Percentiles rank a stretch among this genome's conserved stretches.
Conservation (phyloP, 1,140 invertebrate genomes). For the Eueides isabella region DNA sequence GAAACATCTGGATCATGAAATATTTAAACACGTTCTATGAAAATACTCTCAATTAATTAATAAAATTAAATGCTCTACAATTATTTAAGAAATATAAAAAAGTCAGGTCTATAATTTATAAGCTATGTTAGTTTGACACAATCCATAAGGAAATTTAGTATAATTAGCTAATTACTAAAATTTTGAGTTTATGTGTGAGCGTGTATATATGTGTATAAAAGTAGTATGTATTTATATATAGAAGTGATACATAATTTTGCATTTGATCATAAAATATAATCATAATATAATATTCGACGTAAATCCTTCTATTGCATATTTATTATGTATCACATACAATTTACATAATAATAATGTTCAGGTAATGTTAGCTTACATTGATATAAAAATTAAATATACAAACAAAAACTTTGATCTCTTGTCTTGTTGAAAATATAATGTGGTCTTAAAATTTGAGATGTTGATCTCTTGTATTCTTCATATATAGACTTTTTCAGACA, state of each 20-base stretch:
- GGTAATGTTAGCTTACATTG: neutral
- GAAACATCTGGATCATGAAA: neutral
- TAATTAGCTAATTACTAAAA: too few species aligned
- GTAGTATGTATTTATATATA: too few species aligned
- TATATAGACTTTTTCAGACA: too few species aligned
- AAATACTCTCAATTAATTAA: neutral
- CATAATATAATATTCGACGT: too few species aligned
- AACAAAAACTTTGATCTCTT: neutral
- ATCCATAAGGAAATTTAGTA: neutral
- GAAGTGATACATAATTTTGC: too few species aligned
- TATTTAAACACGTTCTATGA: neutral
- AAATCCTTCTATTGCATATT: too few species aligned
- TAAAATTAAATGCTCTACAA: too few species aligned
- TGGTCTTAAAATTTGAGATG: too few species aligned
- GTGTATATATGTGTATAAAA: too few species aligned
- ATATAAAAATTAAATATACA: neutral
- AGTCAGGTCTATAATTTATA: constrained; percentile 6
- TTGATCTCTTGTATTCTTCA: too few species aligned
- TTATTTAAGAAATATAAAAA: neutral
- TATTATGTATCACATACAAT: neutral
- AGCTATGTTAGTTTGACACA: neutral
- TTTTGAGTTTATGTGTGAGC: too few species aligned
- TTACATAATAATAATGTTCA: neutral
- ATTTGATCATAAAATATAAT: too few species aligned
- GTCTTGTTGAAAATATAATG: neutral